Evolutionary conservation across 2,888 invertebrate species (phyloP).

Genomic region (Chaetogeoica ovagalla): DNA sequence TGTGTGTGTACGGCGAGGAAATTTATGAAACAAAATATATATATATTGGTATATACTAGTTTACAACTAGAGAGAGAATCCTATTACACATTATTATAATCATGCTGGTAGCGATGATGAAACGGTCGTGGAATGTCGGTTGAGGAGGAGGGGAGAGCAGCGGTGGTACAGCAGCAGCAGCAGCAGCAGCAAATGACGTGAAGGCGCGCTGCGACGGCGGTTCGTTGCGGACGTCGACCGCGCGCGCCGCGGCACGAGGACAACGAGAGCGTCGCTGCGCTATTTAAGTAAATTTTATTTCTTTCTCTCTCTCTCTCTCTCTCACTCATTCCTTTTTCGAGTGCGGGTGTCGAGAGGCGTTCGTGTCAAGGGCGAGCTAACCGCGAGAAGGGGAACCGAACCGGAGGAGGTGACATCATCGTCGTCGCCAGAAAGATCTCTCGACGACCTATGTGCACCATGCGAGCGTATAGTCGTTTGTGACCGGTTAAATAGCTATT

Average conservation of each 20-base stretch:
- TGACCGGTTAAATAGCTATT: no score
- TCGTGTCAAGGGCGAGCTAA: not conserved
- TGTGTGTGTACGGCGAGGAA: constrained; percentile 14
- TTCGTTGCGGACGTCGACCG: not conserved
- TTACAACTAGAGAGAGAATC: not conserved
- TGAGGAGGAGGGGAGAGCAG: not conserved
- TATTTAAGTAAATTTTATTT: constrained; percentile 28
- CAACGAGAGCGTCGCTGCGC: not conserved
- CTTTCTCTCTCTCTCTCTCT: not conserved
- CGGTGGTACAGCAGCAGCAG: not conserved
- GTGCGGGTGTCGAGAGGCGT: constrained; percentile 31
- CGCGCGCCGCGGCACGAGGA: not conserved
- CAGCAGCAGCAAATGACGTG: constrained; percentile 19
- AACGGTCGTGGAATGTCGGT: constrained; percentile 18
- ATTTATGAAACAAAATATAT: constrained; percentile 29
- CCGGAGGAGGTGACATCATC: constrained; percentile 40
- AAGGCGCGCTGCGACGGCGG: not conserved
- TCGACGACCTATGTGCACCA: constrained; percentile 29
- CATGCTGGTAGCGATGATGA: constrained; percentile 40
- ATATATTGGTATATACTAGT: not conserved
- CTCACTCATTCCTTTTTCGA: not conserved
- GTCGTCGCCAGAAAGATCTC: constrained; percentile 6
- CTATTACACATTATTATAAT: constrained; percentile 13
- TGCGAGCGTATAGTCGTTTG: not conserved
- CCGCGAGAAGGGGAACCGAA: not conserved